Evolutionary conservation across 2,797 vertebrate genomes (phyloP).

Genomic region (Remorina albescens): DNA sequence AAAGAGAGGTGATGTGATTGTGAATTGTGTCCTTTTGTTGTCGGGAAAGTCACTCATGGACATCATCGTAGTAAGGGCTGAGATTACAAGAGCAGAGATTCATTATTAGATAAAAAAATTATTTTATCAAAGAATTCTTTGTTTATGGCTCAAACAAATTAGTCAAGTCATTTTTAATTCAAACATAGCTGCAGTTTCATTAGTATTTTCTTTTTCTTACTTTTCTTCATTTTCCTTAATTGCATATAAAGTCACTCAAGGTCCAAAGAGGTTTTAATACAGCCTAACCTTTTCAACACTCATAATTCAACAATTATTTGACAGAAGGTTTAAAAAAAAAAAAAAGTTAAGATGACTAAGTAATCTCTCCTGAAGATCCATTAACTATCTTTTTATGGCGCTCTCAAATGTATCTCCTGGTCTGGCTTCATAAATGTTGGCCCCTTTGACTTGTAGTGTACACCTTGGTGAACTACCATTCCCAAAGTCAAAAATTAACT

Average conservation of each 20-base stretch:
- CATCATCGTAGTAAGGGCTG: not conserved
- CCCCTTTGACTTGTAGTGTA: not conserved
- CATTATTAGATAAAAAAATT: not conserved
- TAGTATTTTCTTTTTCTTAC: not conserved
- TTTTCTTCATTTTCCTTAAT: not conserved
- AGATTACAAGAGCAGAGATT: not conserved
- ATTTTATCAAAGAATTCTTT: not conserved
- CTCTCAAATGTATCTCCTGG: not conserved
- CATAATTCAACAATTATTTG: not conserved
- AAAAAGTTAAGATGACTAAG: too few species aligned
- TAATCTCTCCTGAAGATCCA: not conserved
- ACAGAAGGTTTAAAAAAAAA: too few species aligned
- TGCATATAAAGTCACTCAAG: not conserved
- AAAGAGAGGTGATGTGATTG: slow-evolving; percentile 5
- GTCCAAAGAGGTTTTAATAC: not conserved
- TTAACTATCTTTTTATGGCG: not conserved
- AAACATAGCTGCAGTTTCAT: not conserved
- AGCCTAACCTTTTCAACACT: not conserved
- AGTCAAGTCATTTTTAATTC: too few species aligned
- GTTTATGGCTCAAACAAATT: not conserved
- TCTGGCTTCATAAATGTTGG: not conserved
- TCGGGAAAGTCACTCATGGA: slow-evolving; percentile 3
- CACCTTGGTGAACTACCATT: not conserved
- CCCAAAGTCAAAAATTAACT: not conserved
- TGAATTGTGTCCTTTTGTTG: slow-evolving; percentile 20